These are phyloP conservation scores for Sminthurinus signatus DNA, from an alignment of 1,140 invertebrate species.

Conservation along the genomic window DNA sequence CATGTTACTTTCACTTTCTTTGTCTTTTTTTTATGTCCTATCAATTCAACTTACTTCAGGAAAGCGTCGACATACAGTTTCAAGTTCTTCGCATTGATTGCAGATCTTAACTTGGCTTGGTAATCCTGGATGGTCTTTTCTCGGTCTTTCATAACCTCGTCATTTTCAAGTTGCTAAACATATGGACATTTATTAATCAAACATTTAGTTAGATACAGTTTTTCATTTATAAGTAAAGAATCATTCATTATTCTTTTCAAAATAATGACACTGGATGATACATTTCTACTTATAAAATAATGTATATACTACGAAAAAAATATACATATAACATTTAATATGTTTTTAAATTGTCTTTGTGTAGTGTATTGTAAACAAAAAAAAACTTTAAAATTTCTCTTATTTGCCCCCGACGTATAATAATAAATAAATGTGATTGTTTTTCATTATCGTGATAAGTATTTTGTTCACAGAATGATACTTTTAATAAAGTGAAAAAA, in stretches of 20 bases:
- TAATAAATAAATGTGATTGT: no score
- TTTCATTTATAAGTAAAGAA: no score
- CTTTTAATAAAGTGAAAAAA: no score
- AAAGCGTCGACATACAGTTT: constrained; percentile 74
- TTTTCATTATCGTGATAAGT: no score
- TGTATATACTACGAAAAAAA: constrained; percentile 12
- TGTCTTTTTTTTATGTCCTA: no score
- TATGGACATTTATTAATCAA: background rate
- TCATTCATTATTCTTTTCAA: no score
- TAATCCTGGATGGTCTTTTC: constrained; percentile 71
- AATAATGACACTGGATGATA: no score
- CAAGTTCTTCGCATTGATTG: constrained; percentile 77
- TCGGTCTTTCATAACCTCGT: constrained; percentile 56
- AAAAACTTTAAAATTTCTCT: no score
- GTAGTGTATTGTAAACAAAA: background rate
- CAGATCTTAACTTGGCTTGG: constrained; percentile 64
- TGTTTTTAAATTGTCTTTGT: background rate
- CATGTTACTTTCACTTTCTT: no score
- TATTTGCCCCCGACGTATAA: no score
- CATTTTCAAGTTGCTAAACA: constrained; percentile 53
- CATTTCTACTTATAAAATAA: background rate
- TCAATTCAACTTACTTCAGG: constrained; percentile 69
- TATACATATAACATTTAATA: background rate
- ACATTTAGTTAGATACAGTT: no score
- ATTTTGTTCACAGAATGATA: no score